phyloP scores from a whole-genome alignment of 2,888 invertebrate genomes.

The Pocota personata region DNA sequence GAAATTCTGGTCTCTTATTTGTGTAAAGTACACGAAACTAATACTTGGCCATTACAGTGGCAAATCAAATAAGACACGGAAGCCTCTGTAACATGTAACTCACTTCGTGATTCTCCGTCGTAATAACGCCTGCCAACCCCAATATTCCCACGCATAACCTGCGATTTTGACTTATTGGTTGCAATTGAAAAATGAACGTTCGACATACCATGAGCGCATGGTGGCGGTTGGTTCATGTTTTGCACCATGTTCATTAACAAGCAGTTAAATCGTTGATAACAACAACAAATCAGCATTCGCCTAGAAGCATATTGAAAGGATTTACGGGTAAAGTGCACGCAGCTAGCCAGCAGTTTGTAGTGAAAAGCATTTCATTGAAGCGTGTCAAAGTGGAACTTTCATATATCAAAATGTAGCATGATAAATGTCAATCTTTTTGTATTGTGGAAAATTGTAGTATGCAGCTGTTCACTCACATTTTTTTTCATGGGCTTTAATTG shows the following conservation, averaged over 20 bases:
- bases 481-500: neutral
- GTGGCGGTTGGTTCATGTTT: constrained; percentile 8
- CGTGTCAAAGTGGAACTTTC: constrained; percentile 2
- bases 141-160: constrained; percentile 13
- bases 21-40: neutral
- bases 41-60: neutral
- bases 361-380: constrained; percentile 3
- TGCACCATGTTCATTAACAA: constrained; percentile 33
- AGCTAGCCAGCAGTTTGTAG: neutral
- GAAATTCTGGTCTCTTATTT: too few species aligned
- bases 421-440: neutral
- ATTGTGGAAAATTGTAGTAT: neutral
- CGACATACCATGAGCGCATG: neutral
- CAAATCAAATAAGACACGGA: constrained; percentile 18
- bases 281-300: constrained; percentile 29
- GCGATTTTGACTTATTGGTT: constrained; percentile 55
- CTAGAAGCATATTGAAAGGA: neutral
- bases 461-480: neutral
- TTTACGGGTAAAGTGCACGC: constrained; percentile 40
- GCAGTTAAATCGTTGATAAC: constrained; percentile 50
- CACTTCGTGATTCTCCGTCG: constrained; percentile 38
- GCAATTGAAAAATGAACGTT: constrained; percentile 58
- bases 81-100: constrained; percentile 17
- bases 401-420: neutral
- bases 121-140: constrained; percentile 14